Percentiles rank a stretch among this genome's conserved stretches.
These are phyloP conservation scores for Pagetopsis macropterus DNA, from an alignment of 2,797 vertebrate genomes.

Conservation along the genomic window DNA sequence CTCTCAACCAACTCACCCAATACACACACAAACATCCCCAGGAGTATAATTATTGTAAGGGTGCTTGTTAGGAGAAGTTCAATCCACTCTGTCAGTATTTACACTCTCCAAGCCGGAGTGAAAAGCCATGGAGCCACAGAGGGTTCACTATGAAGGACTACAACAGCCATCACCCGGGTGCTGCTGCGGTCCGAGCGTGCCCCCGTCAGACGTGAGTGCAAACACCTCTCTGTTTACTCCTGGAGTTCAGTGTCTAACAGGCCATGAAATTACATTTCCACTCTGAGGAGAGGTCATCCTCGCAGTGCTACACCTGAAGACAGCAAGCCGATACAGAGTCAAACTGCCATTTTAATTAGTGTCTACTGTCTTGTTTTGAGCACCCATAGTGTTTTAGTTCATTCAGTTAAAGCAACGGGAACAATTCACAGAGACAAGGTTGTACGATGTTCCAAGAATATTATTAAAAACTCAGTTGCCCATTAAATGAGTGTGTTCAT, in stretches of 20 bases:
- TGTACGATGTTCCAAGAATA: no score
- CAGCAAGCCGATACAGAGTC: slow-evolving; percentile 63
- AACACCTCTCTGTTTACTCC: slow-evolving; percentile 71
- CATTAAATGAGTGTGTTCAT: no score
- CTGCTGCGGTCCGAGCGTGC: slow-evolving; percentile 36
- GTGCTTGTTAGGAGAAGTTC: slow-evolving; percentile 55
- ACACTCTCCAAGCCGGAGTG: slow-evolving; percentile 49
- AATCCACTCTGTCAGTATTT: slow-evolving; percentile 62
- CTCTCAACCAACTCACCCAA: neutral
- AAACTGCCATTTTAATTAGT: slow-evolving; percentile 77
- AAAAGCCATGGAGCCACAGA: slow-evolving; percentile 52
- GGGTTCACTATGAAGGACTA: slow-evolving; percentile 41
- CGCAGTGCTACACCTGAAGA: slow-evolving; percentile 61
- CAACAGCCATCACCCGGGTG: slow-evolving; percentile 18
- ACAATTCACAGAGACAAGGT: no score
- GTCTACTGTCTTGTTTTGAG: slow-evolving; percentile 10
- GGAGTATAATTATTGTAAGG: slow-evolving; percentile 42
- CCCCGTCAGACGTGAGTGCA: slow-evolving; percentile 46
- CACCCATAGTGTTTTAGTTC: no score
- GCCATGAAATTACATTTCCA: slow-evolving; percentile 83
- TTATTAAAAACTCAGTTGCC: no score
- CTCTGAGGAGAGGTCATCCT: slow-evolving; percentile 67
- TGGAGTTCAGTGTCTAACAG: slow-evolving; percentile 74
- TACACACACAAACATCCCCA: slow-evolving; percentile 7
- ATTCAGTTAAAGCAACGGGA: neutral